Evolutionary conservation across 1,140 invertebrate species (phyloP), one percentile per base, ranked within the genome.

Genomic region (Cyrtorhinus lividipennis): DNA sequence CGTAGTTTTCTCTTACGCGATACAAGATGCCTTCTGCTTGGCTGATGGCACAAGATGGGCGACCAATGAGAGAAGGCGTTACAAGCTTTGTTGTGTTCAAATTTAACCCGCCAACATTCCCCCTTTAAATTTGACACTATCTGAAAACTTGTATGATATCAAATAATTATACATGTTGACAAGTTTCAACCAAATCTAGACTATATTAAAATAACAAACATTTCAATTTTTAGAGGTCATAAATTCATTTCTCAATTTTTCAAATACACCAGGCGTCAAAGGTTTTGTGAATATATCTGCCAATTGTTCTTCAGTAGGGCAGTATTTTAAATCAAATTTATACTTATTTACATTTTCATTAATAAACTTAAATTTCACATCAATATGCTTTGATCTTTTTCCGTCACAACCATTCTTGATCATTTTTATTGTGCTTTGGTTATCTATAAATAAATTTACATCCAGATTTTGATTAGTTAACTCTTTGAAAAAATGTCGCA

Each of bases 361-460:
- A 2, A 68, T 48, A 56, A 66, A 68, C 53, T 67, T 62, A 59
- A 63, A 66, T 24, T 61, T 25, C 15, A 67, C 27, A 45, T 68
- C 66, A 20, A 68, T 67, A 61, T 68, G 67, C 45, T 68, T 68
- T 8, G 53, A 62, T 20, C 63, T 24, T 26, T 59, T 66, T 25
- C 59, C 24, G 18, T 46, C 46, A 15, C 44, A 23, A 1, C 48
- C 30, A 56, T 66, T 65, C 56, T 66, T 64, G 24, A 60, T 53
- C 25, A 46, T 53, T 59, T 25, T 46, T 12, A 64, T 59, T 27
- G 68, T 65, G 60, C 69, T 70, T 44, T 62, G 24, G 67, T 69
- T 70, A 62, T 69, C 67, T 25, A 67, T 44, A 27, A 57, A 62
- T 12, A 68, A 22, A 38, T n/a, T 59, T 18, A n/a, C 30, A 26